A percentile compares a stretch with the other conserved stretches of the same genome.
phyloP scores from a whole-genome alignment of 2,113 vertebrate species.

The Panurus biarmicus region DNA sequence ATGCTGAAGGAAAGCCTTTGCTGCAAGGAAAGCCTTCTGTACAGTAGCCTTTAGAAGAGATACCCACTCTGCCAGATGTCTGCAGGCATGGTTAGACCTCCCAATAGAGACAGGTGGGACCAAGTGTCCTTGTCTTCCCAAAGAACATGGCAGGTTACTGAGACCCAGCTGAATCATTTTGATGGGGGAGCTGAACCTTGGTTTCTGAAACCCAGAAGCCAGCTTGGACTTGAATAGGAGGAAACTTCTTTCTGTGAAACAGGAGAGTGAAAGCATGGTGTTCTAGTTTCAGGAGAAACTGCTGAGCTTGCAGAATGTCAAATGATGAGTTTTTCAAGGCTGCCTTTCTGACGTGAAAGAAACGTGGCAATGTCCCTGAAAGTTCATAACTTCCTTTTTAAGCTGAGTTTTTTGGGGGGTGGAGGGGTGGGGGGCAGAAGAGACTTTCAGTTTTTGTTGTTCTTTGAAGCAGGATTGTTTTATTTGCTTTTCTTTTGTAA shows the following conservation, averaged over 20 bases:
- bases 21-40: neutral
- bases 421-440: neutral
- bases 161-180: neutral
- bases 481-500: slow-evolving; percentile 43
- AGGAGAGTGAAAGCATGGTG: neutral
- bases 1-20: neutral
- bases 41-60: neutral
- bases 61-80: neutral
- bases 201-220: neutral
- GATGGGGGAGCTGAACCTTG: neutral
- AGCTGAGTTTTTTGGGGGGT: neutral
- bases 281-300: neutral
- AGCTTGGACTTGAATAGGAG: neutral
- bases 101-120: neutral
- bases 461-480: neutral
- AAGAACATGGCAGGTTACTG: neutral
- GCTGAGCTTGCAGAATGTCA: neutral
- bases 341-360: neutral
- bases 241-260: neutral
- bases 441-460: neutral
- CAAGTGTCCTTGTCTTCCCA: neutral
- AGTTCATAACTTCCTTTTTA: neutral
- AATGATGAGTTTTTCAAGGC: neutral
- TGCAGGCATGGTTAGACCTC: neutral
- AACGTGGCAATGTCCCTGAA: neutral